Conservation (phyloP, 2,113 vertebrate genomes). For the Ramphastos sulfuratus region DNA sequence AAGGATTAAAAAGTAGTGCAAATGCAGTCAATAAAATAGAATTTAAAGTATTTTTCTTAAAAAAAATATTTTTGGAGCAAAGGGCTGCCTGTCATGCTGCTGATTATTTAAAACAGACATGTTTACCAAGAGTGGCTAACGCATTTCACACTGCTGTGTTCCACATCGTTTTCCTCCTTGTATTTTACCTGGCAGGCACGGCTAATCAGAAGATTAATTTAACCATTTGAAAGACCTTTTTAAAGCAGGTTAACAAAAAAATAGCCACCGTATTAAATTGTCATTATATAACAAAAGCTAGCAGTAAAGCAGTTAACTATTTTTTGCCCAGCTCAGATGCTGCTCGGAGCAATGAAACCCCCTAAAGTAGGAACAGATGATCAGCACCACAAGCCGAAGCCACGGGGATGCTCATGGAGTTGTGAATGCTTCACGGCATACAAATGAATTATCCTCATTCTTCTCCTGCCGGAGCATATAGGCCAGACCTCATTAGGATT, state of each 20-base stretch:
- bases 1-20: not conserved
- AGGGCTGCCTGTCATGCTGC: constrained; percentile 68
- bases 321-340: constrained; percentile 71
- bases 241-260: constrained; percentile 69
- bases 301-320: constrained; percentile 79
- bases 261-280: constrained; percentile 70
- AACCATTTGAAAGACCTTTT: constrained; percentile 54
- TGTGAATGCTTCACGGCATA: constrained; percentile 82
- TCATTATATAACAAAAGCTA: constrained; percentile 69
- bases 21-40: constrained; percentile 27
- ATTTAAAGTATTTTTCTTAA: constrained; percentile 35
- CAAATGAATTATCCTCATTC: constrained; percentile 87
- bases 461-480: constrained; percentile 71
- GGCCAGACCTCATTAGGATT: constrained; percentile 83
- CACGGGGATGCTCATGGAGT: constrained; percentile 81
- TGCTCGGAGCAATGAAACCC: constrained; percentile 74
- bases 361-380: constrained; percentile 88
- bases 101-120: constrained; percentile 77
- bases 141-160: constrained; percentile 30
- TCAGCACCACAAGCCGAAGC: constrained; percentile 85
- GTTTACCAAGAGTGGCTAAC: constrained; percentile 69
- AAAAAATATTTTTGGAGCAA: constrained; percentile 63
- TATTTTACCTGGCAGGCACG: constrained; percentile 60
- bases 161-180: constrained; percentile 60
- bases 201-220: constrained; percentile 72